These are phyloP conservation scores for Alectura lathami DNA, from an alignment of 2,113 vertebrate species.

Conservation along the genomic window DNA sequence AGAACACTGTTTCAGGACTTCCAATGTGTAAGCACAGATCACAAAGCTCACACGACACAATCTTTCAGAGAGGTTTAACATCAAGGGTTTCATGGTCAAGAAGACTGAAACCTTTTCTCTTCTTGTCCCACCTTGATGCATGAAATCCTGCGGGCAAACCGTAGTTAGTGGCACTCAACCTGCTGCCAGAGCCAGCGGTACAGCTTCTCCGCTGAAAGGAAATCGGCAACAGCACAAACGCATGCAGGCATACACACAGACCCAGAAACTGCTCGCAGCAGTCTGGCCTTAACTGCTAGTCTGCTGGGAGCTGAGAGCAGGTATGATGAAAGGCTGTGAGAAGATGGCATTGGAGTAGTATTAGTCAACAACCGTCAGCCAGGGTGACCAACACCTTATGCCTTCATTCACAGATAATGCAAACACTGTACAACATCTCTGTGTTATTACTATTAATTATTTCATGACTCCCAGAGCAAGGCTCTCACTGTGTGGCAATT, in stretches of 20 bases:
- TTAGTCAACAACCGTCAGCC: neutral
- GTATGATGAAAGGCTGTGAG: neutral
- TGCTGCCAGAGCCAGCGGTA: neutral
- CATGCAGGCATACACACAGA: neutral
- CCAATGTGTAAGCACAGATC: neutral
- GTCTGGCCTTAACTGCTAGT: neutral
- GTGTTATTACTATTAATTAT: neutral
- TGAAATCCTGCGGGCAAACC: neutral
- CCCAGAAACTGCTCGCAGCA: neutral
- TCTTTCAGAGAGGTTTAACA: neutral
- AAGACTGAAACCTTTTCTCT: neutral
- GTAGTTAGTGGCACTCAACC: neutral
- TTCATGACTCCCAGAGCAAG: conserved; percentile 18
- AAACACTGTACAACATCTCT: conserved; percentile 17
- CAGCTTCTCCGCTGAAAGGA: neutral
- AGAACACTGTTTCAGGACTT: neutral
- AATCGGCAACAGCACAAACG: neutral
- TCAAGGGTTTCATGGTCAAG: neutral
- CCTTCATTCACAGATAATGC: neutral
- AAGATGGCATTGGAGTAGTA: neutral
- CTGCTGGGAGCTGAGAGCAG: neutral
- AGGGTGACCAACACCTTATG: neutral
- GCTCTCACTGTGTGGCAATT: conserved; percentile 10
- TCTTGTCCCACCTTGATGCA: neutral
- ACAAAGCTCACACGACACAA: neutral